A percentile compares a stretch with the other conserved stretches of the same genome.
These are phyloP conservation scores for Catamblyrhynchus diadema DNA, from an alignment of 2,797 vertebrate genomes.

Conservation along the genomic window DNA sequence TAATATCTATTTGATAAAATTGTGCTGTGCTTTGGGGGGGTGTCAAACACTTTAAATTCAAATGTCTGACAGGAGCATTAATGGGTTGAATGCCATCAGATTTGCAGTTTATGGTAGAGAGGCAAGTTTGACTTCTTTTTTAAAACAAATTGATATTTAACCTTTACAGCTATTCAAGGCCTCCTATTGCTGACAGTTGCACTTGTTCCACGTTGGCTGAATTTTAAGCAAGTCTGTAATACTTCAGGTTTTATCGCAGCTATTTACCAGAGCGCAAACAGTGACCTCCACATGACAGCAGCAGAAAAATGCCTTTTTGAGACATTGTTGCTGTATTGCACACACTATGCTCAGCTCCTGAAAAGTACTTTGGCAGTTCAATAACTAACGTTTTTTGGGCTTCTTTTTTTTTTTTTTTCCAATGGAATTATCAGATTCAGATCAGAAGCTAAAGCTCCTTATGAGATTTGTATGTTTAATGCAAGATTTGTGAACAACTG, in stretches of 20 bases:
- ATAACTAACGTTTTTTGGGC: not conserved
- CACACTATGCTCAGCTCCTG: not conserved
- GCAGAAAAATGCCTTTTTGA: not conserved
- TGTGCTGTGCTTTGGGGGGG: not conserved
- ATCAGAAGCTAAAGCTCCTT: not conserved
- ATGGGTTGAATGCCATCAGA: slow-evolving; percentile 18
- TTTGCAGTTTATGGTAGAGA: slow-evolving; percentile 16
- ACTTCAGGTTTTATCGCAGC: slow-evolving; percentile 52
- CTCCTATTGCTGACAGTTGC: slow-evolving; percentile 55
- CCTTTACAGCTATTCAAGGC: slow-evolving; percentile 62
- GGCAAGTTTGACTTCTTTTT: slow-evolving; percentile 55
- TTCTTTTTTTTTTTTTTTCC: not conserved
- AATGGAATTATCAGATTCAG: not conserved
- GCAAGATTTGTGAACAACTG: not conserved
- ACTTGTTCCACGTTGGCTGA: slow-evolving; percentile 51
- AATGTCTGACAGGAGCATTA: slow-evolving; percentile 13
- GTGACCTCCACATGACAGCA: slow-evolving; percentile 56
- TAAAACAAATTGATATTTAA: slow-evolving; percentile 71
- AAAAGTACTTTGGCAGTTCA: not conserved
- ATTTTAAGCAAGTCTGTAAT: slow-evolving; percentile 61
- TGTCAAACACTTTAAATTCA: slow-evolving; percentile 20
- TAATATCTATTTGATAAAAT: slow-evolving; percentile 3
- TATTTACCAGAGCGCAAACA: slow-evolving; percentile 50
- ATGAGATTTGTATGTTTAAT: not conserved
- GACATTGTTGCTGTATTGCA: not conserved